Evolutionary conservation across 1,140 invertebrate species (phyloP).

Genomic region (Drosophila obscura): DNA sequence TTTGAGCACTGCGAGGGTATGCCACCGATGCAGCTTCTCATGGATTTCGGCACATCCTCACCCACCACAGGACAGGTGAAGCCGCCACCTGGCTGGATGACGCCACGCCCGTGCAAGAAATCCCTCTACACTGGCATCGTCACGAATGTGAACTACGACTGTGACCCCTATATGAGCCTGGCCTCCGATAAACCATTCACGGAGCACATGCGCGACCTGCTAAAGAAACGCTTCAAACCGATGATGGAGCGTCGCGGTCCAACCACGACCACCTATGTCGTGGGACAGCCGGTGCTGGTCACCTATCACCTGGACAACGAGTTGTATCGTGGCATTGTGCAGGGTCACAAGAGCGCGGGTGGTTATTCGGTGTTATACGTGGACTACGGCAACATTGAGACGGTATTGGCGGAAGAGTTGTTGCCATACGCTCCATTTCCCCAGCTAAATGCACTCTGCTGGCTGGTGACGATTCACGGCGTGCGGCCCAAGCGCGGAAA

Average conservation of each 20-base stretch:
- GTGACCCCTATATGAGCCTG: constrained; percentile 85
- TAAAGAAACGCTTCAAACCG: constrained; percentile 16
- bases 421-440: constrained; percentile 86
- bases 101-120: constrained; percentile 53
- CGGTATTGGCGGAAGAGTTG: constrained; percentile 84
- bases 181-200: constrained; percentile 83
- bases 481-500: constrained; percentile 77
- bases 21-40: constrained; percentile 44
- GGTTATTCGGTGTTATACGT: constrained; percentile 86
- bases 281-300: constrained; percentile 86
- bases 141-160: constrained; percentile 86
- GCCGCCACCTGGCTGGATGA: constrained; percentile 51
- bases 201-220: constrained; percentile 83
- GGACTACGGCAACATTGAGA: constrained; percentile 87
- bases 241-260: constrained; percentile 42
- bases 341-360: constrained; percentile 49
- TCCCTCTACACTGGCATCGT: constrained; percentile 84
- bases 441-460: constrained; percentile 86
- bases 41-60: constrained; percentile 28
- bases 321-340: constrained; percentile 87
- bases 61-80: constrained; percentile 27
- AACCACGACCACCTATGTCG: constrained; percentile 83
- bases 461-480: constrained; percentile 84
- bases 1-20: constrained; percentile 50
- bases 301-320: constrained; percentile 86